Base-by-base conservation (phyloP, 92 coral and sea anemone species). In the Porites divaricata region DNA sequence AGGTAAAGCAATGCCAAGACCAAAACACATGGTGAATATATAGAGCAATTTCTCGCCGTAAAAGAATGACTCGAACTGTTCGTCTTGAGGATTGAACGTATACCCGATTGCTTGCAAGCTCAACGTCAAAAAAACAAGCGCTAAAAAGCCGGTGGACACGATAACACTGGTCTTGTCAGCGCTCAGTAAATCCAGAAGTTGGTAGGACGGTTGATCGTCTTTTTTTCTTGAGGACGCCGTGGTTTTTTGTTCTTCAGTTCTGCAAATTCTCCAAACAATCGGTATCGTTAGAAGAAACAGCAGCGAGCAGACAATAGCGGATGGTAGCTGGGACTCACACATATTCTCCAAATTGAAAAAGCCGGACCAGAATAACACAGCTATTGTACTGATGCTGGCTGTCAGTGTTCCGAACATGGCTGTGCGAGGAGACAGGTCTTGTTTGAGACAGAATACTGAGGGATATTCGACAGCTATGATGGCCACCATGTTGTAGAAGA, bases 401-500 rank as follows among this genome's bases (percentile, higher is more conserved):
- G n/a, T 73, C 1, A 51, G 21, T 16, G 35, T 23, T 20, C 41
- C 64, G 1, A 54, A 23, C 59, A 73, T 49, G 41, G 77, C 77
- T n/a, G 15, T 41, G 1, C 2, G 20, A 15, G 77, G 35, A 9
- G 77, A 23, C 23, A 9, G 35, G 5, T 26, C 63, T 0, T 19
- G 35, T 6, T 51, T 53, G 7, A 20, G 63, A 23, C 63, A 52
- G 62, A 73, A 5, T 7, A 73, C 19, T 8, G 77, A 6, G 8
- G 51, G 77, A 50, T 73, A 12, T 14, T 52, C 63, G 7, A 73
- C 11, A 1, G 77, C n/a, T 19, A 73, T 1, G 19, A 73, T 50
- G 26, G 45, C 64, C 28, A 73, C 35, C 26, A 73, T 9, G 35
- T 73, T 73, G 20, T 73, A 73, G 21, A 73, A 9, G 41, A 73